Base-by-base conservation (phyloP, 1,140 invertebrate genomes). In the Acarapis woodi region DNA sequence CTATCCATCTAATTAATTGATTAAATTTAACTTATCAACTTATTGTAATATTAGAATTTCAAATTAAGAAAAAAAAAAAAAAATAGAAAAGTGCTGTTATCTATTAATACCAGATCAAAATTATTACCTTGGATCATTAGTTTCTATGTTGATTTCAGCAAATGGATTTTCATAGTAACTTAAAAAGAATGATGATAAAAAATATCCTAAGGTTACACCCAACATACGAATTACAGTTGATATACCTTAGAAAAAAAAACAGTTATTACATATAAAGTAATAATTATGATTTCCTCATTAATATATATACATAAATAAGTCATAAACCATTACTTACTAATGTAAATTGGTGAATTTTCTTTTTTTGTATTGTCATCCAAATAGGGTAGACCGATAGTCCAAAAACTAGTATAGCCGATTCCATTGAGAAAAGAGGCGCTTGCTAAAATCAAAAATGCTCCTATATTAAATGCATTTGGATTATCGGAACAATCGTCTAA, bases 291-390 rank as follows among this genome's bases (percentile, higher is more conserved):
- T 43, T 19, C 4, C 28, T 28, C 28, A n/a, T 19, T 20, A 32
- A 47, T 49, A 56, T 49, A 70, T 68, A 68, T 35, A 68, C 70
- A 25, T 66, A 71, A 51, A 66, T 32, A 34, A 6, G n/a, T 8
- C 6, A 8, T 32, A 32, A 6, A 32, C 12, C 2, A 19, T 21
- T 21, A n/a, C 25, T 31, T 37, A 32, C 42, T 46, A 34, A 39
- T 30, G 30, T 42, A 48, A 21, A 54, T 26, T 12, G 52, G 47
- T 15, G 49, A 37, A 33, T 54, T 50, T 26, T 43, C 44, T 35
- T 49, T 52, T 12, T 44, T 42, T 12, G 52, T 44, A 37, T 54
- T 55, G 40, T 55, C 51, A 39, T 54, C 52, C 18, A 54, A 40
- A 24, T 52, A 47, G 8, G 52, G 52, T 14, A 48, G 23, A 12